Evolutionary conservation across 2,797 vertebrate genomes (phyloP), one percentile per base, ranked within the genome.

Genomic region (Aphelocoma californica): DNA sequence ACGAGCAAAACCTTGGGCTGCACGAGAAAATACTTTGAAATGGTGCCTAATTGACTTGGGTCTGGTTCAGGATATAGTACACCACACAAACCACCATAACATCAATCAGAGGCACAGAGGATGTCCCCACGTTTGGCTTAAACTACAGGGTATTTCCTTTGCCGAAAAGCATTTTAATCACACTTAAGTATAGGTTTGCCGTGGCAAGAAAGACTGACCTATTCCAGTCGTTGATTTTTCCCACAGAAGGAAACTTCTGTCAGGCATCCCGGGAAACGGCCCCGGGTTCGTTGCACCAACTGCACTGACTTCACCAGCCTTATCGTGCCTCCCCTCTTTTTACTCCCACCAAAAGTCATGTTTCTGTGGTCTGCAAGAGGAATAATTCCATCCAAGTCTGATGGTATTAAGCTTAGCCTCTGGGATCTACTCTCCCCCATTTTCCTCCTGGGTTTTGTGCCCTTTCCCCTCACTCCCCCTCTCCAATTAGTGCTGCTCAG

Each of bases 61-160:
- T 51, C 91, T 15, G 20, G 77, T 93, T 97, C 97, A 93, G 96
- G 90, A 77, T 21, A 61, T 75, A 75, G 84, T 54, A 65, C 6
- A 6, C 97, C 95, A n/a, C 96, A 93, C 28, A 97, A 97, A 96
- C 97, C 96, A 95, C 95, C 60, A 45, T 57, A 81, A 60, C 95
- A 96, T 96, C 78, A 47, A 92, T 69, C 77, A 94, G 90, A 81
- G 70, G 89, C 32, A 77, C 93, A 83, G 91, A 94, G 92, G 94
- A 94, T 90, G 90, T 81, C 91, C 96, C 95, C 48, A 5, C 2
- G 45, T 93, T 92, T 90, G 92, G 94, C 90, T 93, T 45, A 48
- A 92, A 92, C 81, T 32, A 17, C 81, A 50, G 97, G 96, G 91
- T 87, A 90, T 95, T 95, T 97, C 96, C 97, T 97, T 92, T 82